A percentile compares a stretch with the other conserved stretches of the same genome.
phyloP scores from a whole-genome alignment of 1,140 invertebrate species.

The Drosophila parabipectinata region DNA sequence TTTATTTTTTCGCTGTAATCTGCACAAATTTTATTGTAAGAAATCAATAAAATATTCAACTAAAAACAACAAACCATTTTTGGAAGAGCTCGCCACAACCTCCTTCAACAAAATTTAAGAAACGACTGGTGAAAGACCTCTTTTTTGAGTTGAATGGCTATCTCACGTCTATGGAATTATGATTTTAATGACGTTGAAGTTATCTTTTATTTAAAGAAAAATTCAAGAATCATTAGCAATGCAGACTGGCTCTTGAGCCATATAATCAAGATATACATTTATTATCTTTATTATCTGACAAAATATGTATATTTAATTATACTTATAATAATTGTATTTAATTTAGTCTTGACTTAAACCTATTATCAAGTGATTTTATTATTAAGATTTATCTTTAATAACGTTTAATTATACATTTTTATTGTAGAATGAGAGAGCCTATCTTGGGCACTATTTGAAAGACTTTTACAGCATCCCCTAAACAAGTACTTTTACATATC shows the following conservation, averaged over 20 bases:
- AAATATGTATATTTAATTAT: no score
- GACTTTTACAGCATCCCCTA: not conserved
- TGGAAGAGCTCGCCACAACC: not conserved
- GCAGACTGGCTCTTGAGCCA: not conserved
- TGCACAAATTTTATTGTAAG: no score
- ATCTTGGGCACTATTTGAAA: not conserved
- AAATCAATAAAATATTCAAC: not conserved
- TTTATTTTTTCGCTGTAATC: no score
- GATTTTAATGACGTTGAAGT: not conserved
- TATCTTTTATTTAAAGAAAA: not conserved
- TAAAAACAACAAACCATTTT: not conserved
- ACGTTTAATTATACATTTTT: no score
- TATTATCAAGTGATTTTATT: no score
- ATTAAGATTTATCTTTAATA: no score
- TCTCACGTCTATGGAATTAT: no score
- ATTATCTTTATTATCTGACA: not conserved
- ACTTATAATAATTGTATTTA: no score
- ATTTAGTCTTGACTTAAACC: no score
- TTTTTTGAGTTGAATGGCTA: no score
- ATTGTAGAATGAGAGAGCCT: no score
- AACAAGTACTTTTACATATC: not conserved
- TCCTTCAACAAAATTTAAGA: not conserved
- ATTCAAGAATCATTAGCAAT: not conserved
- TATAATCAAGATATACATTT: no score
- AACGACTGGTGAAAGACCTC: not conserved